phyloP scores from a whole-genome alignment of 2,797 vertebrate species.

The Silurus lanzhouensis region DNA sequence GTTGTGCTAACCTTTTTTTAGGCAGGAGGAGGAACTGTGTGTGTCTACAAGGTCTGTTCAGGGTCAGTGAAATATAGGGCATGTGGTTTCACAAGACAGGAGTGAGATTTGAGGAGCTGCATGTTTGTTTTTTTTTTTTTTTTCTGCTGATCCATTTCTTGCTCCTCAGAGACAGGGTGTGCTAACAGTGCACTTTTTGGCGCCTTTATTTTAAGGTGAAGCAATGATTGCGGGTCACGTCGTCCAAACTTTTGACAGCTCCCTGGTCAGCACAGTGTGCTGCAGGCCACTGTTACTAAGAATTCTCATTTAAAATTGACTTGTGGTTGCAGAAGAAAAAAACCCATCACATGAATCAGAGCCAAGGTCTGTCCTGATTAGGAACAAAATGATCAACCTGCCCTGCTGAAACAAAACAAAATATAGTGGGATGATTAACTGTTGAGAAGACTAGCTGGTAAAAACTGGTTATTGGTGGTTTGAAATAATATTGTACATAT shows the following conservation, averaged over 20 bases:
- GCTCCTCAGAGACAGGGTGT: constrained; percentile 35
- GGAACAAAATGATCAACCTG: not conserved
- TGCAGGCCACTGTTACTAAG: constrained; percentile 13
- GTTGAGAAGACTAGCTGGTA: not conserved
- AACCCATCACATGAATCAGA: constrained; percentile 11
- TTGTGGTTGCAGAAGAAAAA: constrained; percentile 40
- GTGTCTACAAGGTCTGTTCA: constrained; percentile 29
- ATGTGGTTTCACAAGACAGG: constrained; percentile 50
- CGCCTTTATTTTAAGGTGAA: constrained; percentile 43
- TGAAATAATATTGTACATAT: not conserved
- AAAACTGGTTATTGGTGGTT: not conserved
- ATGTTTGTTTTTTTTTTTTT: not conserved
- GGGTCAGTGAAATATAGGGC: constrained; percentile 46
- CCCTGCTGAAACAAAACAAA: not conserved
- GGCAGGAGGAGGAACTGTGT: not conserved
- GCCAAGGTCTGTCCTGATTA: constrained; percentile 11
- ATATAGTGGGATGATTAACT: not conserved
- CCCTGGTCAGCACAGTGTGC: constrained; percentile 10
- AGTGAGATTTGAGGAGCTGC: constrained; percentile 35
- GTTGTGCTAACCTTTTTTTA: constrained; percentile 7
- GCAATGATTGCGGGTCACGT: constrained; percentile 36
- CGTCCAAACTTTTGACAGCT: constrained; percentile 37
- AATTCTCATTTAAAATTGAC: constrained; percentile 39
- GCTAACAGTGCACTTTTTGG: constrained; percentile 22
- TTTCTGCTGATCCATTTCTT: constrained; percentile 21